Base-by-base conservation (phyloP, 2,113 vertebrate species). In the Callionymus lyra region DNA sequence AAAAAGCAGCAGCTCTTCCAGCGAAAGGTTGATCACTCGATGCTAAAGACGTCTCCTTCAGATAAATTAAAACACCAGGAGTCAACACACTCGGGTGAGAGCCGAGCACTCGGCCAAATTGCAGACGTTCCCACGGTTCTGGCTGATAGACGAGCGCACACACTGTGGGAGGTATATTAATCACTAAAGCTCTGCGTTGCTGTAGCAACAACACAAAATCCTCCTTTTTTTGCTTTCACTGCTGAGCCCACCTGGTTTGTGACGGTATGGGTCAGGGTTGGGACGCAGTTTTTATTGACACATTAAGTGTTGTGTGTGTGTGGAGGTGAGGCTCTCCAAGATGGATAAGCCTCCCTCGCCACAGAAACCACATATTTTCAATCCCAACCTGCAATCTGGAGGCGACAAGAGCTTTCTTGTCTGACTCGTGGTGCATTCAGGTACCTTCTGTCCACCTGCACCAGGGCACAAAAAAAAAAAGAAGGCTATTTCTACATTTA, bases 81-180 rank as follows among this genome's bases (percentile, higher is more conserved):
- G 36, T 36, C 13, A n/a, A 14, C 53, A 50, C 44, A 43, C 5
- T 59, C 31, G 16, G 14, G 48, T 10, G 3, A 34, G 34, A 68
- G 38, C 10, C 19, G 43, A 46, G 39, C 44, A 34, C 56, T 58
- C 63, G 50, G 56, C 57, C 45, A 27, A 55, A 61, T 50, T 54
- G 41, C 45, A 47, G 16, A 40, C 47, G 50, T 80, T 83, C 81
- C 70, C 81, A 81, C 74, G 56, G 70, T 70, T 72, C 70, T 74
- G 64, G 53, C 32, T 31, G 59, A 59, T 70, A 70, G 66, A 75
- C 39, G 68, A 56, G 62, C n/a, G n/a, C 71, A 48, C 59, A 39
- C 65, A 32, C 63, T 11, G 76, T 77, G 76, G 78, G 72, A 78
- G 81, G 81, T 79, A 61, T 71, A 79, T 72, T 81, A 81, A 80